Conservation (phyloP, 2,888 invertebrate genomes). For the Lithophane ornitopus region DNA sequence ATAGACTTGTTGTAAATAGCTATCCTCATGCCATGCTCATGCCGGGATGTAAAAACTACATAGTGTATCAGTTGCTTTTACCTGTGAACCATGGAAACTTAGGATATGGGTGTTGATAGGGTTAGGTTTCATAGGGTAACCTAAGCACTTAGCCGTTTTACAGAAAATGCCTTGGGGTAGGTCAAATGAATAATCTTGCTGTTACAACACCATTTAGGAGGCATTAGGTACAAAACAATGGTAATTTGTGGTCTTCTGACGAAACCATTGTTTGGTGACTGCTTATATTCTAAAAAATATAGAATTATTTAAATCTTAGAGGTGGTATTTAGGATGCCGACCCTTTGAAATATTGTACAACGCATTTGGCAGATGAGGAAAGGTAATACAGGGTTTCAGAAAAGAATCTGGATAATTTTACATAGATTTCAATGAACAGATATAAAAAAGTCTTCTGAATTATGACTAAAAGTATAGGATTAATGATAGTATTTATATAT, state of each 20-base stretch:
- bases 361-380: not conserved
- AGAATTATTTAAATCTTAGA: not conserved
- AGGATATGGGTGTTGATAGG: not conserved
- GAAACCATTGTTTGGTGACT: not conserved
- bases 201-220: not conserved
- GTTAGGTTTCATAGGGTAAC: not conserved
- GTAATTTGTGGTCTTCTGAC: not conserved
- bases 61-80: slow-evolving; percentile 62
- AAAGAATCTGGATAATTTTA: not conserved
- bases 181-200: not conserved
- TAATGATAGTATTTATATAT: slow-evolving; percentile 1
- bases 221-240: not conserved
- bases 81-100: slow-evolving; percentile 20
- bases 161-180: not conserved
- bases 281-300: not conserved
- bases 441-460: not conserved
- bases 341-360: not conserved
- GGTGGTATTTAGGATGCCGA: no score
- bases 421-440: not conserved
- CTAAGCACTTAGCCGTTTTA: not conserved
- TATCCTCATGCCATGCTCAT: slow-evolving; percentile 48
- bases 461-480: not conserved
- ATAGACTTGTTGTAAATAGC: slow-evolving; percentile 47
- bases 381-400: not conserved
- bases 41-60: slow-evolving; percentile 63